phyloP scores from a whole-genome alignment of 2,797 vertebrate genomes.

The Sphenodon punctatus region DNA sequence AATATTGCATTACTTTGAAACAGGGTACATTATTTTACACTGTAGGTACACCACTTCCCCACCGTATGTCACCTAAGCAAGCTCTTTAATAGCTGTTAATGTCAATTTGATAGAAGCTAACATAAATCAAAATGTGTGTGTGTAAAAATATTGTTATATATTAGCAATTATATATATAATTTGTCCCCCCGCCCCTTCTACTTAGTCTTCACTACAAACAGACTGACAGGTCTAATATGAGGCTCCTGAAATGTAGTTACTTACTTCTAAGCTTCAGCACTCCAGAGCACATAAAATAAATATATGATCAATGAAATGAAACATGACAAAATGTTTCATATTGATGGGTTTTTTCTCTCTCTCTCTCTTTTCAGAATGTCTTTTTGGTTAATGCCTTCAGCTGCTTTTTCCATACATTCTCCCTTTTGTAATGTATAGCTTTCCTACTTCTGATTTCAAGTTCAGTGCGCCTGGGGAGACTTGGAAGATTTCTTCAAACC shows the following conservation, averaged over 20 bases:
- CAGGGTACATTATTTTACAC: conserved; percentile 42
- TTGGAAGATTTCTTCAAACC: conserved; percentile 78
- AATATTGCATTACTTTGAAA: conserved; percentile 53
- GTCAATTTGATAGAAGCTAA: conserved; percentile 50
- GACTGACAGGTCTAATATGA: conserved; percentile 75
- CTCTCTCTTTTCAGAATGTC: conserved; percentile 73
- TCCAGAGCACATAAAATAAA: conserved; percentile 78
- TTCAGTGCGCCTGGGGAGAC: conserved; percentile 78
- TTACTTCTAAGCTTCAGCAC: conserved; percentile 69
- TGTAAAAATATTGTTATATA: too few species aligned
- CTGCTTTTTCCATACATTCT: conserved; percentile 77
- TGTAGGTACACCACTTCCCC: conserved; percentile 59
- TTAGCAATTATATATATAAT: conserved; percentile 62
- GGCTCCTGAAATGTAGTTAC: conserved; percentile 73
- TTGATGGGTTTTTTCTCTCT: conserved; percentile 64
- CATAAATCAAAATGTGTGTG: conserved; percentile 65
- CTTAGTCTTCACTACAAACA: conserved; percentile 64
- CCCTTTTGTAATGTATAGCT: conserved; percentile 75
- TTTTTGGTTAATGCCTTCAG: conserved; percentile 72
- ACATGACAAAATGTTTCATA: conserved; percentile 80
- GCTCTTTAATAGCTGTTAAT: conserved; percentile 51
- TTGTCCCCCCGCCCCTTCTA: conserved; percentile 29
- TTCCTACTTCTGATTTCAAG: conserved; percentile 80
- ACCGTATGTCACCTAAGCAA: conserved; percentile 44
- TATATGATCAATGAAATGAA: conserved; percentile 80